A percentile compares a stretch with the other conserved stretches of the same genome.
phyloP scores from a whole-genome alignment of 2,888 invertebrate genomes.

The Drosophila longiperda region DNA sequence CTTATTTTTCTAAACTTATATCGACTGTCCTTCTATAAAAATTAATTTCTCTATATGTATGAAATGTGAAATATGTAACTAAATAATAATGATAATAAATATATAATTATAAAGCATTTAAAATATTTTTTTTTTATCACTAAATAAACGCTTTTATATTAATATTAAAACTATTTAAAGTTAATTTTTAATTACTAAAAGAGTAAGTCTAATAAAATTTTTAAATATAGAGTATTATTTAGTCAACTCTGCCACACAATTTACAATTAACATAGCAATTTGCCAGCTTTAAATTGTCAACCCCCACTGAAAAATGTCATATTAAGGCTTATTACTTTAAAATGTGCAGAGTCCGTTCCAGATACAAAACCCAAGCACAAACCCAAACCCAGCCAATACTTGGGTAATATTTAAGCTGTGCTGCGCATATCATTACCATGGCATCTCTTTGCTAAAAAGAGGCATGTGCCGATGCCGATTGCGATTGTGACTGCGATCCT shows the following conservation, averaged over 20 bases:
- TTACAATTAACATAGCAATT: constrained; percentile 4
- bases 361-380: neutral
- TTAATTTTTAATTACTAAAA: neutral
- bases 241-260: constrained; percentile 2
- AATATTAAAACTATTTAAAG: neutral
- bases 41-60: neutral
- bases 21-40: neutral
- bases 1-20: neutral
- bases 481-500: constrained; percentile 25
- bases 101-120: too few relatives aligned
- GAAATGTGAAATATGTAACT: neutral
- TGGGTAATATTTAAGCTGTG: constrained; percentile 49
- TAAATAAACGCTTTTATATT: neutral
- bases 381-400: neutral
- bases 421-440: constrained; percentile 57
- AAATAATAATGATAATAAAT: neutral
- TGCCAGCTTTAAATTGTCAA: constrained; percentile 22
- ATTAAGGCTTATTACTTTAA: constrained; percentile 59
- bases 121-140: neutral
- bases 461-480: constrained; percentile 44
- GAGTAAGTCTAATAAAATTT: neutral
- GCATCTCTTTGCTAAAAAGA: constrained; percentile 41
- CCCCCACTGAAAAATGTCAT: constrained; percentile 32
- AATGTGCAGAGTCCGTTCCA: constrained; percentile 25
- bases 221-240: constrained; percentile 18